Conservation (phyloP, 2,888 invertebrate genomes). For the Dicyrtomina minuta region DNA sequence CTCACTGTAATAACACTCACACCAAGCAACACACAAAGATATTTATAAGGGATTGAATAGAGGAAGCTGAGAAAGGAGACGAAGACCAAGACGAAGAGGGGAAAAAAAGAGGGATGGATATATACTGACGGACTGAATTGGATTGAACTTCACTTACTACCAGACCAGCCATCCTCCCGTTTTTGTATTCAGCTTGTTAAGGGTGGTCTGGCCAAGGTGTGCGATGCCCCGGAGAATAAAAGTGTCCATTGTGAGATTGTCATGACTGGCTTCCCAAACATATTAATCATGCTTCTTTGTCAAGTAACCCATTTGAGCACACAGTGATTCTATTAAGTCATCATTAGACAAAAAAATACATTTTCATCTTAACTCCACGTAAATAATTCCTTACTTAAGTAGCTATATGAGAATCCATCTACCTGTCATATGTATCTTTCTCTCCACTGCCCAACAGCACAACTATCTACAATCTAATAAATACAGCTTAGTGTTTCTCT, state of each 20-base stretch:
- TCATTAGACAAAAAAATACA: slow-evolving; percentile 38
- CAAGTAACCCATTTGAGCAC: slow-evolving; percentile 47
- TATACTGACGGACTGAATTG: slow-evolving; percentile 6
- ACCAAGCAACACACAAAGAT: background rate
- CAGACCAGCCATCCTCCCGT: slow-evolving; percentile 1
- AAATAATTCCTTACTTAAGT: slow-evolving; percentile 12
- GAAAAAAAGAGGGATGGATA: slow-evolving; percentile 13
- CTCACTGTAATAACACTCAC: slow-evolving; percentile 12
- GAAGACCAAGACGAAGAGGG: slow-evolving; percentile 7
- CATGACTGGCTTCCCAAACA: slow-evolving; percentile 54
- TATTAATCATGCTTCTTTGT: slow-evolving; percentile 53
- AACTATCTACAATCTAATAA: slow-evolving; percentile 10
- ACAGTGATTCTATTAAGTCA: slow-evolving; percentile 52
- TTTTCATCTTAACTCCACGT: slow-evolving; percentile 12
- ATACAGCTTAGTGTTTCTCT: slow-evolving; percentile 9
- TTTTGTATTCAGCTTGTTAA: slow-evolving; percentile 22
- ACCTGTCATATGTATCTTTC: no score
- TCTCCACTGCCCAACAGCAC: no score
- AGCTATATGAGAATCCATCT: background rate
- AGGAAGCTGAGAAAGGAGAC: slow-evolving; percentile 3
- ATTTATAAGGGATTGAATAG: background rate
- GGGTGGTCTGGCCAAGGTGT: slow-evolving; percentile 41
- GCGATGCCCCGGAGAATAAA: slow-evolving; percentile 49
- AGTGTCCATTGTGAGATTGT: slow-evolving; percentile 53
- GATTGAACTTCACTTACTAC: slow-evolving; percentile 2